Conservation (phyloP, 2,797 vertebrate genomes). For the Poecilia picta region DNA sequence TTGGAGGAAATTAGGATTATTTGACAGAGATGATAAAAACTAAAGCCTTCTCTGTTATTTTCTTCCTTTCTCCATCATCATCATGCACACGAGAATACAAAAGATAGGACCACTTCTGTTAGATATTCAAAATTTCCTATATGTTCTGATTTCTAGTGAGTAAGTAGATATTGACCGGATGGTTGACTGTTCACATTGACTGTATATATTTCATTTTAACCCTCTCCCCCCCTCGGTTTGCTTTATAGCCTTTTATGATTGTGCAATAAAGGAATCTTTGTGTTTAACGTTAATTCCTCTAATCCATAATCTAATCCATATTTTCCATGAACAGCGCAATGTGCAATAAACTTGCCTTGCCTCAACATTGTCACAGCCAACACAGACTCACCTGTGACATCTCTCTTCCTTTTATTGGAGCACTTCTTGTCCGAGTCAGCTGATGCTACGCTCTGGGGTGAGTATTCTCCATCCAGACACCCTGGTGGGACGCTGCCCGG, state of each 20-base stretch:
- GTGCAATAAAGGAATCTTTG: neutral
- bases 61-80: neutral
- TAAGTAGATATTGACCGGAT: neutral
- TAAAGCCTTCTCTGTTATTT: neutral
- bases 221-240: neutral
- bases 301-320: neutral
- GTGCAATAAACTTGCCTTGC: neutral
- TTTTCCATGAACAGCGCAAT: neutral
- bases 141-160: neutral
- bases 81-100: neutral
- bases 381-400: constrained; percentile 87
- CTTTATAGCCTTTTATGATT: neutral
- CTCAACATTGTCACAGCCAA: neutral
- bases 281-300: neutral
- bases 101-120: neutral
- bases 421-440: constrained; percentile 87
- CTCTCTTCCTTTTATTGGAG: constrained; percentile 85
- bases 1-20: neutral
- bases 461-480: constrained; percentile 82
- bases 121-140: constrained; percentile 10
- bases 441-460: constrained; percentile 77
- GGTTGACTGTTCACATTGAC: constrained; percentile 17
- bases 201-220: constrained; percentile 1
- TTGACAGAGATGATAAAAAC: neutral
- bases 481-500: constrained; percentile 66